Base-by-base conservation (phyloP, 2,113 vertebrate species). In the Alligator mississippiensis region DNA sequence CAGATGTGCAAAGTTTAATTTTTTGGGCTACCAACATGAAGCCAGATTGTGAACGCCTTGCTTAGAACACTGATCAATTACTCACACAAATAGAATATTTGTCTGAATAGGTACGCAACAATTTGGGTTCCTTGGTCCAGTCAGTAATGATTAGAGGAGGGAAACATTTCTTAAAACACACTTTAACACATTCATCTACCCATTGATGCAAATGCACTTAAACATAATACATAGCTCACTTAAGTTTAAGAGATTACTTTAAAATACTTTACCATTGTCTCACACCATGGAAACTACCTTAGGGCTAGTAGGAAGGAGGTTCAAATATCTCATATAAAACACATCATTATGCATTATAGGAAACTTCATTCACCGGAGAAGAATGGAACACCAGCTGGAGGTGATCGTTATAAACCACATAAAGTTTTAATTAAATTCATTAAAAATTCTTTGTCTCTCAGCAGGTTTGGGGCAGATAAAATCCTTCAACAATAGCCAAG, bases 391-490 rank as follows among this genome's bases (percentile, higher is more conserved):
- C 78, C 94, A 93, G 96, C 97, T 96, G 90, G 95, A 97, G 97
- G 97, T 97, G 96, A 97, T 95, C 82, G 91, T 94, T 88, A 96
- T 97, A 96, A 97, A 95, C 90, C 93, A 94, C 97, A 98, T 97
- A 94, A 97, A 97, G 96, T 97, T 98, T 98, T 97, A 98, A 98
- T 98, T 98, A 98, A 97, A 96, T 98, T 97, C 96, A 97, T 98
- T 98, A 97, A 96, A 97, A 97, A 97, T 94, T 87, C 97, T 97
- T 95, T 96, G 96, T 97, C 96, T 97, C 97, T 97, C 78, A 57
- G 96, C 96, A 95, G 94, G 96, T 96, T 97, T 97, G 89, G 97
- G 92, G 93, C 95, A 97, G 95, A 97, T 87, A 98, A 95, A 97
- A 94, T 61, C 88, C 96, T 95, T 97, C 95, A 97, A 97, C 97